phyloP scores from a whole-genome alignment of 2,888 invertebrate species.

The Periphyllus acericola region DNA sequence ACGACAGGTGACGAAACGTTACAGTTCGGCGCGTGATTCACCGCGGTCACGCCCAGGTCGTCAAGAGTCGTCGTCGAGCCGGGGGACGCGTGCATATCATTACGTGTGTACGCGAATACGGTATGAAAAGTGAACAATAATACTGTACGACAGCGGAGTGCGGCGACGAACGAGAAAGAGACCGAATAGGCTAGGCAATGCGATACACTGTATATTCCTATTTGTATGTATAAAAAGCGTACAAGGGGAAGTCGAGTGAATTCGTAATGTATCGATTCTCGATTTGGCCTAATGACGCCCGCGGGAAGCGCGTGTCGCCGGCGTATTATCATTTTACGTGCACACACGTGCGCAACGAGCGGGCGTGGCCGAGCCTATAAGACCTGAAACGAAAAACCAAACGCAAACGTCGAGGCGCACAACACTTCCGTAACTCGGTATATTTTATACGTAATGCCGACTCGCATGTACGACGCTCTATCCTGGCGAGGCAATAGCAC shows the following conservation, averaged over 20 bases:
- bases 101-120: too few species aligned
- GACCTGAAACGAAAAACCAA: background rate
- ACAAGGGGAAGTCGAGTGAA: background rate
- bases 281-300: conserved; percentile 58
- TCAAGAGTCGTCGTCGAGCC: background rate
- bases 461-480: too few species aligned
- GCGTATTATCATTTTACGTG: background rate
- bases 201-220: too few species aligned
- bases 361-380: conserved; percentile 41
- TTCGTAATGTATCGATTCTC: conserved; percentile 42
- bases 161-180: background rate
- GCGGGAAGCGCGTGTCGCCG: conserved; percentile 46
- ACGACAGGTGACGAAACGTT: background rate
- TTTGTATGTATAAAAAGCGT: background rate
- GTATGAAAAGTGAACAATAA: too few species aligned
- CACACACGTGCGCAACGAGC: conserved; percentile 18
- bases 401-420: background rate
- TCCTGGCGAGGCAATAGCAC: too few species aligned
- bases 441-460: background rate
- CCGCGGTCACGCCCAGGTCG: background rate
- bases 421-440: background rate
- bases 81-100: too few species aligned
- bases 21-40: background rate
- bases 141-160: too few species aligned
- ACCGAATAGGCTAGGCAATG: background rate